phyloP scores from a whole-genome alignment of 2,113 vertebrate genomes.

The Myotis brandtii region DNA sequence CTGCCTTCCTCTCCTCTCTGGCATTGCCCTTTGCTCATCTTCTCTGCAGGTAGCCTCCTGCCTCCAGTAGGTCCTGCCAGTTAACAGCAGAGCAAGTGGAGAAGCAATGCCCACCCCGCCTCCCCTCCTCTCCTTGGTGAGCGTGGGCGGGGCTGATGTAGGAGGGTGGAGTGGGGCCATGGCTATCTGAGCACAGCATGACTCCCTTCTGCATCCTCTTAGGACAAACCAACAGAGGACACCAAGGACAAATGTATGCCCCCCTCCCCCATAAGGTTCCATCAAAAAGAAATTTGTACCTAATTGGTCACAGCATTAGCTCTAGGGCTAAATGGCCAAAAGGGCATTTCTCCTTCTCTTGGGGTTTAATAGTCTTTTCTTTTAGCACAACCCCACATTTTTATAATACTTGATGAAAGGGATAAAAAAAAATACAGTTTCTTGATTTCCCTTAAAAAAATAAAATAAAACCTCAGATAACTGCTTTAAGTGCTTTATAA shows the following conservation, averaged over 20 bases:
- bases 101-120: not conserved
- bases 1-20: not conserved
- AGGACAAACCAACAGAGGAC: not conserved
- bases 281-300: not conserved
- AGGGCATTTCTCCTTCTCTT: not conserved
- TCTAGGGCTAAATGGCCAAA: not conserved
- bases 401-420: not conserved
- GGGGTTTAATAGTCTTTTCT: not conserved
- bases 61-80: not conserved
- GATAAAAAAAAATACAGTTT: constrained; percentile 39
- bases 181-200: not conserved
- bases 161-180: no score
- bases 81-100: not conserved
- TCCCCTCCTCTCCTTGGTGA: not conserved
- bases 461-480: constrained; percentile 32
- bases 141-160: not conserved
- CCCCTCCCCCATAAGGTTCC: not conserved
- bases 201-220: not conserved
- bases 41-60: constrained; percentile 2
- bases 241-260: not conserved
- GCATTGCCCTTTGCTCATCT: not conserved
- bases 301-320: not conserved
- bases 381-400: not conserved
- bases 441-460: not conserved
- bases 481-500: not conserved